Base-by-base conservation (phyloP, 2,888 invertebrate genomes). In the Acleris emargana region DNA sequence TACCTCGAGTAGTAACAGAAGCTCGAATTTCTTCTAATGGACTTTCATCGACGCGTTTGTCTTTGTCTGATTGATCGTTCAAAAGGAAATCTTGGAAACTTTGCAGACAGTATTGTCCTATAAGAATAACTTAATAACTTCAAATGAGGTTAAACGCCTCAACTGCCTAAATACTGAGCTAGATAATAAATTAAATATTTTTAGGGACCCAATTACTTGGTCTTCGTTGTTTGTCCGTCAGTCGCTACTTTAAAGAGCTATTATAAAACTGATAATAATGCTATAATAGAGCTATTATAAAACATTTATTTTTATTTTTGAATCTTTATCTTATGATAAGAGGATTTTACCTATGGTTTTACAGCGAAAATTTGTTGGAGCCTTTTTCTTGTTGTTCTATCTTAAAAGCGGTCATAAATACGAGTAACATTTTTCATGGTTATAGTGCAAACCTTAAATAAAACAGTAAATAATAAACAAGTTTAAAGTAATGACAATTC, bases 1-100 rank as follows among this genome's bases (percentile, higher is more conserved):
- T 38, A 13, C 13, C 32, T 32, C 9, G 32, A 38, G 11, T 38
- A 13, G 54, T 42, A 64, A 52, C 42, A 32, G 42, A 38, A 50
- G 50, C 50, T 42, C 16, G 58, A 54, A 42, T 53, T 59, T n/a
- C n/a, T 59, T 53, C 25, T 64, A 64, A 64, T 64, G 64, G 64
- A 64, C 17, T 64, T 64, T 5, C n/a, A 22, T 32, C 1, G 5
- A 38, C 53, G 16, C 42, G 58, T 59, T 64, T 64, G 49, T 54
- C 64, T 64, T 64, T 9, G 22, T 17, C 13, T 64, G 64, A 64
- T 64, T 49, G 64, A 64, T 64, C 49, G 42, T 54, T 7, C 20
- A 17, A 18, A 13, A 11, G 47, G 16, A 16, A 57, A 62, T 62
- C 57, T 57, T 20, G 3, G 18, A 1, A 64, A 64, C 64, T 64